phyloP scores from a whole-genome alignment of 2,888 invertebrate species.

The Priocnemis perturbator region DNA sequence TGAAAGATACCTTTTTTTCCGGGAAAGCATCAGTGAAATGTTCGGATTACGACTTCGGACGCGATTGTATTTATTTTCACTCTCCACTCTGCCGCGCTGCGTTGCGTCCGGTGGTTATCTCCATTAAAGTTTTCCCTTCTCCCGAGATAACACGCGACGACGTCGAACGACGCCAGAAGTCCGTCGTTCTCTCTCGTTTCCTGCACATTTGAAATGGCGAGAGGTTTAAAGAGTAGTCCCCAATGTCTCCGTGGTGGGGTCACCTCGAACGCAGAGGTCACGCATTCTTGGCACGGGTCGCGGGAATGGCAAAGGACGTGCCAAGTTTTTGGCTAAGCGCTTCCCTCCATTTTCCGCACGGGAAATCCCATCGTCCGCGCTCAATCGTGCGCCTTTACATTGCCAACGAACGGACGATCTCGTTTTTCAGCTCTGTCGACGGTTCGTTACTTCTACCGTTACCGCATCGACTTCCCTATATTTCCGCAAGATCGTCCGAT shows the following conservation, averaged over 20 bases:
- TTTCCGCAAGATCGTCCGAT: too few species aligned
- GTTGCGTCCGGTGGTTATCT: too few species aligned
- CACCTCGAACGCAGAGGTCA: conserved; percentile 51
- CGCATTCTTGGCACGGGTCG: conserved; percentile 63
- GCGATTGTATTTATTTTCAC: too few species aligned
- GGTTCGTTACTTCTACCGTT: conserved; percentile 18
- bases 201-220: too few species aligned
- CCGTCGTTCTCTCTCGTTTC: too few species aligned
- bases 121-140: too few species aligned
- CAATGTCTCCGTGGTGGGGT: conserved; percentile 11
- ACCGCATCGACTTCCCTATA: conserved; percentile 15
- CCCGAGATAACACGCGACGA: neutral
- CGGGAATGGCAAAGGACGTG: conserved; percentile 34
- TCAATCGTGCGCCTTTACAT: conserved; percentile 7
- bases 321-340: conserved; percentile 48
- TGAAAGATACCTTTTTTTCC: too few species aligned
- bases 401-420: conserved; percentile 12
- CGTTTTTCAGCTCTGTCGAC: conserved; percentile 9
- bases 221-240: too few species aligned
- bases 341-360: conserved; percentile 23
- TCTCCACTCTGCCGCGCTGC: too few species aligned
- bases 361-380: conserved; percentile 23
- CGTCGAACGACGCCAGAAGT: too few species aligned
- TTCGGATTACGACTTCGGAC: too few species aligned
- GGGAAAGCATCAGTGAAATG: too few species aligned